Evolutionary conservation across 1,140 invertebrate genomes (phyloP).

Genomic region (Drosophila erecta): DNA sequence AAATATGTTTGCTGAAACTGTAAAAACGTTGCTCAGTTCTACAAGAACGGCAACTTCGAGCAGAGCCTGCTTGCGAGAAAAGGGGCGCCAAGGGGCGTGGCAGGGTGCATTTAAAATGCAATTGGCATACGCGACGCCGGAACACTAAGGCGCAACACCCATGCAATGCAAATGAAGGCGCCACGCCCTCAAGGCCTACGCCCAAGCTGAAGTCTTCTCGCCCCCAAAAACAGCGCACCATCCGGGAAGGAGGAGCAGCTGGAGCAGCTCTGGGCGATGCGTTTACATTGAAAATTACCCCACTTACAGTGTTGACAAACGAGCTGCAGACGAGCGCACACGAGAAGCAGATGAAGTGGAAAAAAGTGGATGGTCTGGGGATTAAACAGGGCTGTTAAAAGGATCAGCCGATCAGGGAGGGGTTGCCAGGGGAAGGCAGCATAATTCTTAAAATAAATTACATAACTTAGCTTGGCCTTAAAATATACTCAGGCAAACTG

Average conservation of each 20-base stretch:
- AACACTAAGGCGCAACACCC: neutral
- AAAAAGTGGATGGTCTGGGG: neutral
- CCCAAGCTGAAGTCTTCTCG: conserved; percentile 37
- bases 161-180: conserved; percentile 69
- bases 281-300: conserved; percentile 82
- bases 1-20: conserved; percentile 50
- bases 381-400: neutral
- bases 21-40: conserved; percentile 61
- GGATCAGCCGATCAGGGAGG: conserved; percentile 3
- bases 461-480: too few species aligned
- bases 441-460: neutral
- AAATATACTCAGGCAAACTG: too few species aligned
- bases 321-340: conserved; percentile 50
- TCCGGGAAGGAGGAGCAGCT: conserved; percentile 45
- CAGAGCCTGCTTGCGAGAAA: conserved; percentile 29
- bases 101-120: conserved; percentile 69
- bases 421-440: neutral
- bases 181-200: conserved; percentile 56
- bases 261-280: conserved; percentile 59
- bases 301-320: conserved; percentile 70
- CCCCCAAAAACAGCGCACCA: conserved; percentile 4
- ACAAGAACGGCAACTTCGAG: conserved; percentile 33
- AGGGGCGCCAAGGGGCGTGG: conserved; percentile 20
- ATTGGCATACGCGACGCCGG: conserved; percentile 46
- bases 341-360: conserved; percentile 11